A percentile compares a stretch with the other conserved stretches of the same genome.
phyloP scores from a whole-genome alignment of 1,140 invertebrate species.

The Triops longicaudatus region DNA sequence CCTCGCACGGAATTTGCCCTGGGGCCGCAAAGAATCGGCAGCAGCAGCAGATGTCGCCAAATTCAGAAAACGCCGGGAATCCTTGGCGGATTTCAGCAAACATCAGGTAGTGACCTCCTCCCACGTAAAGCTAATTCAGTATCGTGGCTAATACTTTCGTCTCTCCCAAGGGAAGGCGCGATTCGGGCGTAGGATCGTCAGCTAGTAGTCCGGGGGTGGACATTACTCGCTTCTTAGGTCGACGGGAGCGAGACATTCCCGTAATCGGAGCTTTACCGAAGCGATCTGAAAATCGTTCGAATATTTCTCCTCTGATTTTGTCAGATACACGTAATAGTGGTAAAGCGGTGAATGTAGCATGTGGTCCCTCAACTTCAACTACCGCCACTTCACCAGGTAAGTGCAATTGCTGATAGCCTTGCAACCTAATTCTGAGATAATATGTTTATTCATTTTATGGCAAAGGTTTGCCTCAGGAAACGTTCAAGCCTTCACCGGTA shows the following conservation, averaged over 20 bases:
- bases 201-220: slow-evolving; percentile 24
- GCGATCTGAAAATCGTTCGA: not conserved
- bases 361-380: not conserved
- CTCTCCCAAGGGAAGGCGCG: slow-evolving; percentile 20
- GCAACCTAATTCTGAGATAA: not conserved
- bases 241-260: slow-evolving; percentile 21
- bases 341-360: not conserved
- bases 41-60: slow-evolving; percentile 43
- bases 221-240: slow-evolving; percentile 22
- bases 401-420: not conserved
- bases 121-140: not conserved
- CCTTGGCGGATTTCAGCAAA: slow-evolving; percentile 33
- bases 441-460: not conserved
- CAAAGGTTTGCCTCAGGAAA: not conserved
- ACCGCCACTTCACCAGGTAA: not conserved
- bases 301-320: not conserved
- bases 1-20: slow-evolving; percentile 34
- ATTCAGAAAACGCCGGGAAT: slow-evolving; percentile 45
- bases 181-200: slow-evolving; percentile 26
- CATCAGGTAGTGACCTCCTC: slow-evolving; percentile 11
- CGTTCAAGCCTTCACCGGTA: slow-evolving; percentile 1
- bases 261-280: not conserved
- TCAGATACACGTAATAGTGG: not conserved
- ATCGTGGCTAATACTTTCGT: not conserved
- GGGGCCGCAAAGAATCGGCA: slow-evolving; percentile 62